These are phyloP conservation scores for Hartigia nigra DNA, from an alignment of 2,888 invertebrate genomes.

Conservation along the genomic window DNA sequence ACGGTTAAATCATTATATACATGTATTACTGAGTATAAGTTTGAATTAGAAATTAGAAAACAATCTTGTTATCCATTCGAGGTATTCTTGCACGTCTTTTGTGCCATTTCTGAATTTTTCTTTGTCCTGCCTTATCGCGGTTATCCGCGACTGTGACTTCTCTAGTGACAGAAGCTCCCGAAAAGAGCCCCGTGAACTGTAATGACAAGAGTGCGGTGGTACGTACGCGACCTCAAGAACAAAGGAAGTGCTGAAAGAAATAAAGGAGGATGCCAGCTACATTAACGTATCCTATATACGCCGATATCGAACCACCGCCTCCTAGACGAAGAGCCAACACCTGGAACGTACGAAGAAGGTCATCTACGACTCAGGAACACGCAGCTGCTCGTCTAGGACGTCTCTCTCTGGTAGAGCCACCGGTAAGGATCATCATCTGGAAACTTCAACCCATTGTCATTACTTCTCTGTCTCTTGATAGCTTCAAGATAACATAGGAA, in stretches of 20 bases:
- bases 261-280: conserved; percentile 57
- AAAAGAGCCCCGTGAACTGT: not conserved
- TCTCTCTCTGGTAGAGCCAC: conserved; percentile 50
- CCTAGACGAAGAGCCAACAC: conserved; percentile 55
- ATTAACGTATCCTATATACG: conserved; percentile 60
- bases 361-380: conserved; percentile 38
- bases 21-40: not conserved
- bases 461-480: not conserved
- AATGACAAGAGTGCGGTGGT: not conserved
- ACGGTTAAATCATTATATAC: not conserved
- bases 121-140: not conserved
- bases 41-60: not conserved
- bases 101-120: not conserved
- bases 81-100: not conserved
- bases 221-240: not conserved
- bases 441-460: not conserved
- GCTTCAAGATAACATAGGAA: not conserved
- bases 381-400: conserved; percentile 42
- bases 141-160: not conserved
- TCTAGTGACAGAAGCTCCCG: not conserved
- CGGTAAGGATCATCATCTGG: conserved; percentile 36
- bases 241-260: not conserved
- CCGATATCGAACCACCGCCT: conserved; percentile 53
- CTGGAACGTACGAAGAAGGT: conserved; percentile 50
- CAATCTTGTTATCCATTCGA: not conserved